Evolutionary conservation across 2,113 vertebrate genomes (phyloP).

Genomic region (Piaya cayana): DNA sequence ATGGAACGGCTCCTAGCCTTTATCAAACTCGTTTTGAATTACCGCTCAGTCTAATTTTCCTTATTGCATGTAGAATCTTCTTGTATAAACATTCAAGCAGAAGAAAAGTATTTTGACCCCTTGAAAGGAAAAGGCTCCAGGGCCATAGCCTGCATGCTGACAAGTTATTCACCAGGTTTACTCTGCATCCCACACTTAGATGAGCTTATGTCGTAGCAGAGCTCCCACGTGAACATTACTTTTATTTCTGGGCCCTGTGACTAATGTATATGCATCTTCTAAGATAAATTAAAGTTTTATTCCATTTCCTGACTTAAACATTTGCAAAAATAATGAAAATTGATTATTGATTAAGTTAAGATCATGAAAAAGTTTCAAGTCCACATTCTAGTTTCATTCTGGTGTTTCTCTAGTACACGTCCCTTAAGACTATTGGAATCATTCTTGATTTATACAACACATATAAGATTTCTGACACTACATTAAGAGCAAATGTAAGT

Average conservation of each 20-base stretch:
- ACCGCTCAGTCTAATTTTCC: neutral
- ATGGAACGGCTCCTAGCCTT: slow-evolving; percentile 12
- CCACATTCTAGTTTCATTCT: neutral
- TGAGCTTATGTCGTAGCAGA: slow-evolving; percentile 24
- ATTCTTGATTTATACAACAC: neutral
- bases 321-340: neutral
- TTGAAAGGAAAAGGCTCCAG: neutral
- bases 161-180: neutral
- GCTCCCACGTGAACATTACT: slow-evolving; percentile 28
- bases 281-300: neutral
- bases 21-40: slow-evolving; percentile 16
- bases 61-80: neutral
- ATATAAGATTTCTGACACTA: neutral
- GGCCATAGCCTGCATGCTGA: neutral
- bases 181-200: slow-evolving; percentile 30
- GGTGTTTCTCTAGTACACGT: neutral
- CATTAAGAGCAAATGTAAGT: neutral
- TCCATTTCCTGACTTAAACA: neutral
- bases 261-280: neutral
- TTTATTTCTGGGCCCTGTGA: slow-evolving; percentile 28
- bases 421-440: neutral
- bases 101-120: neutral
- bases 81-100: neutral
- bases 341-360: neutral
- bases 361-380: neutral